A percentile compares a stretch with the other conserved stretches of the same genome.
phyloP scores from a whole-genome alignment of 2,888 invertebrate genomes.

The Exocentrus adspersus region DNA sequence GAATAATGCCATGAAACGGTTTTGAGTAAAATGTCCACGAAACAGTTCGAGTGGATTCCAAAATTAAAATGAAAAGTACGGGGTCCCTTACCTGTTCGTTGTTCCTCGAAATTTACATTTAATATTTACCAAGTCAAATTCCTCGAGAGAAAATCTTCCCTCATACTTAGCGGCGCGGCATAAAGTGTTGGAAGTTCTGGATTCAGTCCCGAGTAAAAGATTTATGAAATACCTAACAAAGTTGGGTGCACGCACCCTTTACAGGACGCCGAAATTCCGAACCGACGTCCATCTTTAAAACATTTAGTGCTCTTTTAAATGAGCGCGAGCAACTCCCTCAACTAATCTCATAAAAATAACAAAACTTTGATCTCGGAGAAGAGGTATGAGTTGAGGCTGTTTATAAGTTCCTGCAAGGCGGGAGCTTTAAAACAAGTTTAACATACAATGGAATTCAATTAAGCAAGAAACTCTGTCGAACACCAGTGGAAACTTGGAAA shows the following conservation, averaged over 20 bases:
- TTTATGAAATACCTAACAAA: background rate
- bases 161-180: background rate
- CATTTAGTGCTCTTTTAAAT: conserved; percentile 33
- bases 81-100: too few species aligned
- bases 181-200: background rate
- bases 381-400: conserved; percentile 40
- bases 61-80: too few species aligned
- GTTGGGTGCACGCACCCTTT: background rate
- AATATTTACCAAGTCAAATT: conserved; percentile 1
- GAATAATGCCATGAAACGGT: background rate
- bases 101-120: background rate
- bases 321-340: conserved; percentile 14
- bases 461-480: conserved; percentile 58
- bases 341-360: conserved; percentile 43
- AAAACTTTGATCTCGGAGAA: conserved; percentile 40
- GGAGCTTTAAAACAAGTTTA: conserved; percentile 56
- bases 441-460: conserved; percentile 61
- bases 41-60: too few species aligned
- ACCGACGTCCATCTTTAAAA: conserved; percentile 4
- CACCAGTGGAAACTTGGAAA: conserved; percentile 55
- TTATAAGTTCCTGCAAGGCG: conserved; percentile 41
- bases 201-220: background rate
- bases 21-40: background rate
- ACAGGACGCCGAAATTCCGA: conserved; percentile 9
- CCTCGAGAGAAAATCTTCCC: background rate